These are phyloP conservation scores for Eremobia ochroleuca DNA, from an alignment of 2,888 invertebrate genomes.

Conservation along the genomic window DNA sequence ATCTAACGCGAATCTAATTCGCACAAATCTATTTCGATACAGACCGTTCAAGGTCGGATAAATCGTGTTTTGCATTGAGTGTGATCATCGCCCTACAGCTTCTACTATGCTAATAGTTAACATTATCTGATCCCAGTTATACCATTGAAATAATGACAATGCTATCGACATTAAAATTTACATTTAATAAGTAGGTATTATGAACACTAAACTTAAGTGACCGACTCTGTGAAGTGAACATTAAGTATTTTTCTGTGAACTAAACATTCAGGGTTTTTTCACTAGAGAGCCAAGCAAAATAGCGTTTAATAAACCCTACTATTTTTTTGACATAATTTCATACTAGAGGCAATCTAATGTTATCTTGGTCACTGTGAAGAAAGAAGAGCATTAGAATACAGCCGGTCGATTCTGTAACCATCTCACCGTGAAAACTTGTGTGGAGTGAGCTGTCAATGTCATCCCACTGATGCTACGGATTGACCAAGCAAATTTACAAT, in stretches of 20 bases:
- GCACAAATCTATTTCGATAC: conserved; percentile 71
- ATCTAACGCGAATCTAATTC: conserved; percentile 42
- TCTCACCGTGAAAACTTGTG: too few species aligned
- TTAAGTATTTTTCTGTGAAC: too few species aligned
- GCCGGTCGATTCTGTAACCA: too few species aligned
- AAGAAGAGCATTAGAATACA: conserved; percentile 17
- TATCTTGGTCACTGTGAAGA: not conserved
- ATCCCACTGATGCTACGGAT: too few species aligned
- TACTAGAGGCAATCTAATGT: not conserved
- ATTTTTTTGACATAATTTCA: not conserved
- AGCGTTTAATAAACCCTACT: not conserved
- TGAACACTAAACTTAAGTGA: not conserved
- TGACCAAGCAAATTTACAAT: too few species aligned
- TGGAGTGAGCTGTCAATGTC: too few species aligned
- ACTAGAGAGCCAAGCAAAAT: not conserved
- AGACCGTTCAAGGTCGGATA: conserved; percentile 66
- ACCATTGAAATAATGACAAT: conserved; percentile 20
- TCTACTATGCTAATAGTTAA: conserved; percentile 27
- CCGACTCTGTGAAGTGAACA: not conserved
- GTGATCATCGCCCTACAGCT: conserved; percentile 22
- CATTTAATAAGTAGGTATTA: conserved; percentile 15
- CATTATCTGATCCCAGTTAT: conserved; percentile 38
- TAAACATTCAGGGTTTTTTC: not conserved
- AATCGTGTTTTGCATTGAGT: conserved; percentile 45
- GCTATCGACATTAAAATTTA: not conserved